phyloP scores from a whole-genome alignment of 2,113 vertebrate species.

The Apaloderma vittatum region DNA sequence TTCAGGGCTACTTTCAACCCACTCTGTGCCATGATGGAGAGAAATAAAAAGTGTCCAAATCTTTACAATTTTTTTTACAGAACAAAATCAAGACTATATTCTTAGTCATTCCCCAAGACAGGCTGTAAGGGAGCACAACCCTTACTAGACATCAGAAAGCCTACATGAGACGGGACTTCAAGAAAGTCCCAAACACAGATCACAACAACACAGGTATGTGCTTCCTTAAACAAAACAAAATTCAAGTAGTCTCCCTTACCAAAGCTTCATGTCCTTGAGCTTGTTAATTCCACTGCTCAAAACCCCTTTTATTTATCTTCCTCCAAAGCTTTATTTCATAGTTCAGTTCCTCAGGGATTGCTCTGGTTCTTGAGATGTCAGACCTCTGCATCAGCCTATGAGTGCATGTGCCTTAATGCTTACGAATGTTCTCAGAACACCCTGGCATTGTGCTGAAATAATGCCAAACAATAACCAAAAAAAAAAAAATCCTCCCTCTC shows the following conservation, averaged over 20 bases:
- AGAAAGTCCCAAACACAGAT: background rate
- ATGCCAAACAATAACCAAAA: background rate
- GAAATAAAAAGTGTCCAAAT: background rate
- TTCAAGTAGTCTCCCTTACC: background rate
- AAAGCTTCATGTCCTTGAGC: background rate
- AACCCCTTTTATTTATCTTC: background rate
- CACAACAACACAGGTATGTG: background rate
- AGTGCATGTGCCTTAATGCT: background rate
- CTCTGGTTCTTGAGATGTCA: background rate
- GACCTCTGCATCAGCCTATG: background rate
- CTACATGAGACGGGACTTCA: fast-evolving
- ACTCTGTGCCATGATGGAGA: background rate
- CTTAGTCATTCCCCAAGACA: background rate
- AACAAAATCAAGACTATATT: background rate
- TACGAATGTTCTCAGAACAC: background rate
- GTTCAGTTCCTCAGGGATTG: background rate
- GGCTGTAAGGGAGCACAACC: background rate
- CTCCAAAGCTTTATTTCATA: background rate
- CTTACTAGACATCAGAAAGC: background rate
- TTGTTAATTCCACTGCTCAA: background rate
- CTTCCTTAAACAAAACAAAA: background rate
- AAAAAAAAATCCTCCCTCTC: background rate
- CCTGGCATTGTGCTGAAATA: background rate
- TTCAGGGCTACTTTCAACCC: too few species aligned
- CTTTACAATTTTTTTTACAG: background rate